phyloP scores from a whole-genome alignment of 2,797 vertebrate genomes.

The Enteromius treurensis region DNA sequence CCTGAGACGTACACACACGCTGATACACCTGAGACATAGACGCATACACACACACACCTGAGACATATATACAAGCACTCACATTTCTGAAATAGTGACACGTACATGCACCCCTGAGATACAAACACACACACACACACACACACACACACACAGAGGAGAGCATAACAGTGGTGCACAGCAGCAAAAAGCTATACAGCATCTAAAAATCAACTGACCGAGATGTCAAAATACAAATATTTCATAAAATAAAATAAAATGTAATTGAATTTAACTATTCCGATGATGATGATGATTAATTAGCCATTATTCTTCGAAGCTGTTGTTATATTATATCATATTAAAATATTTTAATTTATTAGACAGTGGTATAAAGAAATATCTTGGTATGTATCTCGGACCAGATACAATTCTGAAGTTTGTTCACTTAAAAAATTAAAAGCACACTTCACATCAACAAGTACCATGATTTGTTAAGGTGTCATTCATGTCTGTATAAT shows the following conservation, averaged over 20 bases:
- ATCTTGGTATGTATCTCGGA: not conserved
- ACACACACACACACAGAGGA: not conserved
- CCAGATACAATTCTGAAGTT: not conserved
- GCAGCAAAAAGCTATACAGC: not conserved
- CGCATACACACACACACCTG: not conserved
- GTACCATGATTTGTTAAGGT: not conserved
- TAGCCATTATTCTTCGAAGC: not conserved
- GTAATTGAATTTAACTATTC: not conserved
- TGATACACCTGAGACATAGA: slow-evolving; percentile 4
- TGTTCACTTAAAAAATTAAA: not conserved
- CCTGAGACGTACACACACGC: not conserved
- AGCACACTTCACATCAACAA: not conserved
- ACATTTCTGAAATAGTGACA: slow-evolving; percentile 3
- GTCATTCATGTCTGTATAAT: not conserved
- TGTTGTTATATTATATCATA: not conserved
- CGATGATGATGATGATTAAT: not conserved
- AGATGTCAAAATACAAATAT: not conserved
- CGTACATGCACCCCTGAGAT: not conserved
- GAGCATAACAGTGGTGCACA: not conserved
- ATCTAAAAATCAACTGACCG: not conserved
- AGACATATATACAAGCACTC: not conserved
- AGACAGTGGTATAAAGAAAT: not conserved
- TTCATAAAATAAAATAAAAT: not conserved
- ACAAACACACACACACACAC: not conserved
- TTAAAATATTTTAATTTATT: not conserved